Percentiles rank a stretch among this genome's conserved stretches.
Conservation (phyloP, 2,113 vertebrate species). For the Mastomys natalensis region DNA sequence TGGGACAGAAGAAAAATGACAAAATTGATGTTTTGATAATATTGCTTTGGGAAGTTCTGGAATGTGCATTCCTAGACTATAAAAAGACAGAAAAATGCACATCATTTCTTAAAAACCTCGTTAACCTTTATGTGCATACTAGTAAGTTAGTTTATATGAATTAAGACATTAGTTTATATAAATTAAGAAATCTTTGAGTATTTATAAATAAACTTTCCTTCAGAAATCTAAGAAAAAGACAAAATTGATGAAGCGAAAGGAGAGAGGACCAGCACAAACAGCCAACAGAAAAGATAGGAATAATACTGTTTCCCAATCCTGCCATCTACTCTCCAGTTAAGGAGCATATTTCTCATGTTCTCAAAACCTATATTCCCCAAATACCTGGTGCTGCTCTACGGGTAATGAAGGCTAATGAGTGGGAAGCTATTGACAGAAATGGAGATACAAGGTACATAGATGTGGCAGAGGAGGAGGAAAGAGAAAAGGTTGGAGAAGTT, state of each 20-base stretch:
- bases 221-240: background rate
- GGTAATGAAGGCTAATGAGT: background rate
- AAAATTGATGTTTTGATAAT: constrained; percentile 1
- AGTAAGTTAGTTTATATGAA: background rate
- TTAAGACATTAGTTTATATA: background rate
- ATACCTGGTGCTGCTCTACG: background rate
- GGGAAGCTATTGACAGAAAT: background rate
- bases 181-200: background rate
- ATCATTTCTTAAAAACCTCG: background rate
- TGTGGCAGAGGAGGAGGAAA: background rate
- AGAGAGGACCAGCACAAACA: background rate
- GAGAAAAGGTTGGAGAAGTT: background rate
- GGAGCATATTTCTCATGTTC: background rate
- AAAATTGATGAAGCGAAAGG: background rate
- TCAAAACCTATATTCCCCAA: background rate
- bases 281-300: background rate
- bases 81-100: background rate
- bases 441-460: background rate
- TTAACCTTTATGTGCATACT: background rate
- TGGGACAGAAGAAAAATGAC: background rate
- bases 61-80: background rate
- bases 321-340: background rate
- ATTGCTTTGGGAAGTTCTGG: background rate
- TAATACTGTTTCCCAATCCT: background rate
- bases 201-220: background rate